These are phyloP conservation scores for Anarrhichthys ocellatus DNA, from an alignment of 2,113 vertebrate species.

Conservation along the genomic window DNA sequence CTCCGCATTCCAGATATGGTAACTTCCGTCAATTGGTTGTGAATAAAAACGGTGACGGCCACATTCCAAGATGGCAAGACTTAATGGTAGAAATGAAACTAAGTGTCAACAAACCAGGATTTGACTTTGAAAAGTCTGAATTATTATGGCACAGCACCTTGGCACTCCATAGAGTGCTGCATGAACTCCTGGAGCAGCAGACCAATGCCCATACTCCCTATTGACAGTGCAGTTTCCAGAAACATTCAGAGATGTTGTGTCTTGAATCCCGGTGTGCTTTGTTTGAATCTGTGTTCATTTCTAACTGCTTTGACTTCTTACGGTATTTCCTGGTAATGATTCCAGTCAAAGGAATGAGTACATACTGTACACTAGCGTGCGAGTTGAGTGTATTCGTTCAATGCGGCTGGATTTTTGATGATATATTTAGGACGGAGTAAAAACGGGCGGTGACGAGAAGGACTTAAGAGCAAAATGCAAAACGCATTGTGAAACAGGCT, in stretches of 20 bases:
- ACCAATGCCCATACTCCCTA: slow-evolving; percentile 9
- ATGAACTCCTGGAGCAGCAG: not conserved
- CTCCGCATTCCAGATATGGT: too few species aligned
- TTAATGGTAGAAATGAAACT: not conserved
- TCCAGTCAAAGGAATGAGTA: too few species aligned
- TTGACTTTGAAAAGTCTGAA: not conserved
- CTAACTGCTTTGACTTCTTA: not conserved
- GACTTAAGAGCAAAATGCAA: slow-evolving; percentile 3
- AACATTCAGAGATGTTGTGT: not conserved
- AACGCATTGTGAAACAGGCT: slow-evolving; percentile 14
- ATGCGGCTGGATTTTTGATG: slow-evolving; percentile 22
- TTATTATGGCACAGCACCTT: not conserved
- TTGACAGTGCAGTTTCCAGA: not conserved
- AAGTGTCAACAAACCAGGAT: not conserved
- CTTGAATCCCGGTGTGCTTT: not conserved
- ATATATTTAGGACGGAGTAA: slow-evolving; percentile 37
- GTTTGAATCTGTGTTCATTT: not conserved
- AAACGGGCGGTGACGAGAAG: not conserved
- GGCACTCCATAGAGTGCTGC: not conserved
- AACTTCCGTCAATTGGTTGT: too few species aligned
- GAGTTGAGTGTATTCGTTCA: not conserved
- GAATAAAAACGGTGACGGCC: not conserved
- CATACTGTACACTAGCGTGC: not conserved
- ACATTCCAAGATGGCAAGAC: not conserved
- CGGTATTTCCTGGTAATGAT: not conserved